phyloP scores from a whole-genome alignment of 1,140 invertebrate species.

The Tetramorium alpestre region DNA sequence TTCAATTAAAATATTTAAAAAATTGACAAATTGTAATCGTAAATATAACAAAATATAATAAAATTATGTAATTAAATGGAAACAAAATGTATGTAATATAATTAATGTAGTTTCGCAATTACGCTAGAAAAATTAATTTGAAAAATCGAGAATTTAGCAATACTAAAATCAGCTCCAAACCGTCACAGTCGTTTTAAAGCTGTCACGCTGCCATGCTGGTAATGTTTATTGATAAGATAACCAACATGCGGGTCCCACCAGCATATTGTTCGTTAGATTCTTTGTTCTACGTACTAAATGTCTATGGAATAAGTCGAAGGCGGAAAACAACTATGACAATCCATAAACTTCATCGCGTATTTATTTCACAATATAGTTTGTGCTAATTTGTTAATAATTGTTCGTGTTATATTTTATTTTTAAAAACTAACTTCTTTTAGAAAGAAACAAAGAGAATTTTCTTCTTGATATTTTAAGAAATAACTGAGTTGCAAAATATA shows the following conservation, averaged over 20 bases:
- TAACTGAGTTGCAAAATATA: background rate
- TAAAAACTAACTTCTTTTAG: background rate
- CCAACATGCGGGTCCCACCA: constrained; percentile 74
- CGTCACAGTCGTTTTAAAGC: constrained; percentile 36
- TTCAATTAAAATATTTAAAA: background rate
- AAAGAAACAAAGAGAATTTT: background rate
- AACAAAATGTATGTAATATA: background rate
- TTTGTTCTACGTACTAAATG: constrained; percentile 63
- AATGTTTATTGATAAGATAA: constrained; percentile 82
- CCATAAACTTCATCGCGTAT: background rate
- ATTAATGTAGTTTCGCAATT: background rate
- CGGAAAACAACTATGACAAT: constrained; percentile 35
- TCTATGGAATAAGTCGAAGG: constrained; percentile 44
- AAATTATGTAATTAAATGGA: background rate
- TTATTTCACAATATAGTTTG: constrained; percentile 32
- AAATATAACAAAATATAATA: background rate
- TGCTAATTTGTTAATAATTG: background rate
- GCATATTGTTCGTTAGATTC: constrained; percentile 71
- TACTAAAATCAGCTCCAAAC: constrained; percentile 43
- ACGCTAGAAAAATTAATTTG: background rate
- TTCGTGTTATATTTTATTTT: background rate
- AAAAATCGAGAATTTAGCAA: constrained; percentile 12
- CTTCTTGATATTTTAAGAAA: background rate
- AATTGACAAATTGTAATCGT: background rate
- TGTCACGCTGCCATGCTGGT: constrained; percentile 75